phyloP scores from a whole-genome alignment of 2,113 vertebrate genomes.

The Myodes glareolus region DNA sequence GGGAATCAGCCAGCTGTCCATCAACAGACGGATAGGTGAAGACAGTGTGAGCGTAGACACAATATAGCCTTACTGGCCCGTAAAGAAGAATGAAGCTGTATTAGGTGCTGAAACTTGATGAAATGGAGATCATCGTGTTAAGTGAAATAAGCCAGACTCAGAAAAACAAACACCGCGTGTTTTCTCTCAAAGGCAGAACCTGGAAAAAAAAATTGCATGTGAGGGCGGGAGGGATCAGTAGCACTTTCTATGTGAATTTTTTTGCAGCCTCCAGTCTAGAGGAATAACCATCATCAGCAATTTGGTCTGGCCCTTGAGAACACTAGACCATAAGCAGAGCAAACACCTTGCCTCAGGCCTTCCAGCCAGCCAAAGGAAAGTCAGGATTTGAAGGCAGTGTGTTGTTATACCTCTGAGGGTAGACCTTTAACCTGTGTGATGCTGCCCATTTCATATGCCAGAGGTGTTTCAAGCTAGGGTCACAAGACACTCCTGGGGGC shows the following conservation, averaged over 20 bases:
- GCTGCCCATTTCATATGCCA: not conserved
- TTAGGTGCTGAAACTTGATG: not conserved
- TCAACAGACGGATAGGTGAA: not conserved
- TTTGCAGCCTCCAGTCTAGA: not conserved
- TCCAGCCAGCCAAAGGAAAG: not conserved
- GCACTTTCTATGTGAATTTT: not conserved
- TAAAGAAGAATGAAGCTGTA: not conserved
- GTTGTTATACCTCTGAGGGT: no score
- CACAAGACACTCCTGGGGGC: rapidly evolving
- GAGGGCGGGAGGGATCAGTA: not conserved
- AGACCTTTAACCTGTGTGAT: not conserved
- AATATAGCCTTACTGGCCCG: not conserved
- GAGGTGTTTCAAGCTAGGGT: not conserved
- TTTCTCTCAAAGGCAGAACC: not conserved
- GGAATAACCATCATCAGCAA: not conserved
- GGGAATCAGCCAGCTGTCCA: not conserved
- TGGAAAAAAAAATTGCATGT: not conserved
- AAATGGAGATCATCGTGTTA: not conserved
- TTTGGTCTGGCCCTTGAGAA: not conserved
- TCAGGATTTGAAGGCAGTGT: not conserved
- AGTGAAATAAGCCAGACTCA: not conserved
- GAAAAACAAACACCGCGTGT: not conserved
- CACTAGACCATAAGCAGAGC: not conserved
- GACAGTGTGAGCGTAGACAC: not conserved
- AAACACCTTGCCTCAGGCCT: not conserved